These are phyloP conservation scores for Bufo gargarizans DNA, from an alignment of 2,113 vertebrate genomes.

Conservation along the genomic window DNA sequence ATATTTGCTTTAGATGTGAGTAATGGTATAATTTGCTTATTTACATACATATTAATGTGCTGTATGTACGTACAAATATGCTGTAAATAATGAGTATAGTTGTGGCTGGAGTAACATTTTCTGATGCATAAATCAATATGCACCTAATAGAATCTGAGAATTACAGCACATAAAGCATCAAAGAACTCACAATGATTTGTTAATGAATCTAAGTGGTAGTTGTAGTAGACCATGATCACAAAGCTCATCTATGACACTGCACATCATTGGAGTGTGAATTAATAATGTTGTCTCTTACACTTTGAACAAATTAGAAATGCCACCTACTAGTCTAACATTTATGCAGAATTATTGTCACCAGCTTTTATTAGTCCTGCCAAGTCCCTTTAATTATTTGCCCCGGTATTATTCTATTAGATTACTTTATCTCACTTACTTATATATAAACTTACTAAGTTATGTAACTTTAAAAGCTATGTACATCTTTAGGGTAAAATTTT, in stretches of 20 bases:
- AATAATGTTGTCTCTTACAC: not conserved
- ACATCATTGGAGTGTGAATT: not conserved
- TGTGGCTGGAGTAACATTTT: conserved; percentile 9
- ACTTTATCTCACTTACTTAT: too few relatives aligned
- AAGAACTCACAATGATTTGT: not conserved
- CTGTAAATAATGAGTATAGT: conserved; percentile 39
- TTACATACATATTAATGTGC: conserved; percentile 29
- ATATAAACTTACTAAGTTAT: too few relatives aligned
- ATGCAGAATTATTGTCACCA: too few relatives aligned
- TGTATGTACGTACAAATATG: conserved; percentile 17
- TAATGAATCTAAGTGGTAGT: not conserved
- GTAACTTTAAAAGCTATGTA: too few relatives aligned
- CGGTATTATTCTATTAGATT: too few relatives aligned
- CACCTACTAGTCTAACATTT: too few relatives aligned
- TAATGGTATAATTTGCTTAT: conserved; percentile 36
- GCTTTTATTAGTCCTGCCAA: too few relatives aligned
- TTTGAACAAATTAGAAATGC: too few relatives aligned
- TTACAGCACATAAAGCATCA: not conserved
- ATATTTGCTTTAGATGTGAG: conserved; percentile 37
- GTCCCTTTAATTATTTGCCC: too few relatives aligned
- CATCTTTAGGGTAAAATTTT: too few relatives aligned
- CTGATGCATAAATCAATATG: conserved; percentile 23
- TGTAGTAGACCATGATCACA: not conserved
- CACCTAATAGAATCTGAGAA: not conserved
- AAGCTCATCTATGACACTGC: not conserved